Conservation (phyloP, 2,888 invertebrate genomes). For the Oxycera nigricornis region DNA sequence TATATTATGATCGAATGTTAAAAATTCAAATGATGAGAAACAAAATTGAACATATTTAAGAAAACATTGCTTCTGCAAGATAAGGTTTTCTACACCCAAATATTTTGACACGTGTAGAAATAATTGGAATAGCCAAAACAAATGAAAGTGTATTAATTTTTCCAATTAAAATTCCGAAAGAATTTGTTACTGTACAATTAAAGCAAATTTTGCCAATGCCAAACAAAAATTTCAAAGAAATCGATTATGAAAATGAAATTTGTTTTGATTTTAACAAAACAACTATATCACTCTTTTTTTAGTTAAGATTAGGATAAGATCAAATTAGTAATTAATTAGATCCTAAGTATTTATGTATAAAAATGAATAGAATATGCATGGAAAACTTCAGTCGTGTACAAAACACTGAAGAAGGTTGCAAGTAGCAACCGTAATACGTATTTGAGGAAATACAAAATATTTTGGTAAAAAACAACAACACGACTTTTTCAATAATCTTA, state of each 20-base stretch:
- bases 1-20: not conserved
- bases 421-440: too few species aligned
- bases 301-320: too few species aligned
- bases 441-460: too few species aligned
- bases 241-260: not conserved
- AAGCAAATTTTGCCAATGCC: not conserved
- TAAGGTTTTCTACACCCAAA: constrained; percentile 10
- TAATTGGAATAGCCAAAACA: not conserved
- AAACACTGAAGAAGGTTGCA: too few species aligned
- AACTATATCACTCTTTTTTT: too few species aligned
- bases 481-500: too few species aligned
- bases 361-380: too few species aligned
- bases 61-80: constrained; percentile 28
- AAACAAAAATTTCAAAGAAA: not conserved
- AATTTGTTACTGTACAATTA: not conserved
- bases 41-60: constrained; percentile 28
- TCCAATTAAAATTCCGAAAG: not conserved
- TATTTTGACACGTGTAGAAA: not conserved
- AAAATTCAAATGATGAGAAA: constrained; percentile 30
- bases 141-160: not conserved
- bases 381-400: too few species aligned
- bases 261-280: not conserved
- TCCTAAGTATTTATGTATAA: too few species aligned
- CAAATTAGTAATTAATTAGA: too few species aligned
- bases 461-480: too few species aligned